Evolutionary conservation across 2,797 vertebrate species (phyloP), one percentile per base, ranked within the genome.

Genomic region (Anomalospiza imberbis): DNA sequence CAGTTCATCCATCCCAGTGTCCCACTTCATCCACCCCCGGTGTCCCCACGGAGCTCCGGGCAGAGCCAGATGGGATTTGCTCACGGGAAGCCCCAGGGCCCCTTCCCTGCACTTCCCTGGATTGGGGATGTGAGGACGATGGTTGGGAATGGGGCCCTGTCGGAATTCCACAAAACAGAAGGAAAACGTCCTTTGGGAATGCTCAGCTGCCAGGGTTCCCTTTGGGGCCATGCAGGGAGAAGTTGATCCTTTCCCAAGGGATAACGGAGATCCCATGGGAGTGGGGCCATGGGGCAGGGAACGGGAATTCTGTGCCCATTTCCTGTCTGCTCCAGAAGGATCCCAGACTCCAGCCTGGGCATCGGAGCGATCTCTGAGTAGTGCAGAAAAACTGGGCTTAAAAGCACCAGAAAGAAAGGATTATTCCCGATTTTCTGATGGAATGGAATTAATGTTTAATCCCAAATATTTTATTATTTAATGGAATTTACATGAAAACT

Each of bases 231-330:
- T 2, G 60, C 21, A 3, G 25, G 54, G 75, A 10, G 44, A 3
- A 1, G 8, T 1, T 22, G 32, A 2, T 36, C 38, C 51, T 44
- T 26, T 10, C 11, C 44, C 22, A 3, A 5, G 29, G 47, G 63
- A 0, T 17, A 3, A 1, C 0, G 7, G 72, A 5, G 45, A 4
- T 48, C 2, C 10, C 1, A 1, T 2, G 18, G 7, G 16, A 17
- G 19, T 13, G 13, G 42, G 20, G 58, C 3, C 2, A 0, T 6
- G 57, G 40, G 31, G 34, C 10, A 11, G 72, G 9, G 5, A 22
- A 17, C 1, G 32, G 28, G 16, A 22, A 61, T 53, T 28, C 16
- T 10, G 8, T 29, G 34, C 24, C 63, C 40, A 4, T 55, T 51
- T 60, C 17, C 75, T 9, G 28, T 3, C 70, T 47, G 63, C 34